Conservation (phyloP, 2,888 invertebrate species). For the Agriopis aurantiaria region DNA sequence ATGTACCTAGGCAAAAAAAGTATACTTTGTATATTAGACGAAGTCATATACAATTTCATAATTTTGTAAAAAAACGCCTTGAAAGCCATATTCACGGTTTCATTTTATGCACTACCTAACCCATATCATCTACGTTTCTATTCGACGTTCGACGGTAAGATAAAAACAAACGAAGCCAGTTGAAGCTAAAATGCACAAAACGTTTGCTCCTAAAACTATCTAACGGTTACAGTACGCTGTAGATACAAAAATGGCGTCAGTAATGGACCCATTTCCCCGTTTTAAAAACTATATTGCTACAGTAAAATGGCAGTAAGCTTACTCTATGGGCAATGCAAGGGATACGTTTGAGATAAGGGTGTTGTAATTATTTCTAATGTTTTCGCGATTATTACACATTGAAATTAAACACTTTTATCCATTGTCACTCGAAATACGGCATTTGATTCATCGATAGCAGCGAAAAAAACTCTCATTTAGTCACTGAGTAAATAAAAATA, state of each 20-base stretch:
- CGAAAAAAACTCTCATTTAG: too few species aligned
- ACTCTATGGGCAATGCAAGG: neutral
- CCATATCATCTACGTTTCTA: neutral
- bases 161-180: slow-evolving; percentile 27
- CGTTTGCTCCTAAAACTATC: slow-evolving; percentile 21
- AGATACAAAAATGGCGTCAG: slow-evolving; percentile 19
- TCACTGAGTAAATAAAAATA: too few species aligned
- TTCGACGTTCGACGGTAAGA: slow-evolving; percentile 9
- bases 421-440: too few species aligned
- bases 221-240: slow-evolving; percentile 19
- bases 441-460: too few species aligned
- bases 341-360: neutral
- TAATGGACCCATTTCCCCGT: slow-evolving; percentile 15
- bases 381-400: too few species aligned
- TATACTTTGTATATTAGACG: too few species aligned
- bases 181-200: slow-evolving; percentile 44
- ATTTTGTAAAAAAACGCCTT: neutral
- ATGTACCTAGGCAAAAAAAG: too few species aligned
- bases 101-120: neutral
- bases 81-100: neutral
- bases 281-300: slow-evolving; percentile 19
- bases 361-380: too few species aligned
- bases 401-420: too few species aligned
- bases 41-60: too few species aligned
- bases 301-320: slow-evolving; percentile 1